These are phyloP conservation scores for Propsilocerus akamusi DNA, from an alignment of 1,140 invertebrate species.

Conservation along the genomic window DNA sequence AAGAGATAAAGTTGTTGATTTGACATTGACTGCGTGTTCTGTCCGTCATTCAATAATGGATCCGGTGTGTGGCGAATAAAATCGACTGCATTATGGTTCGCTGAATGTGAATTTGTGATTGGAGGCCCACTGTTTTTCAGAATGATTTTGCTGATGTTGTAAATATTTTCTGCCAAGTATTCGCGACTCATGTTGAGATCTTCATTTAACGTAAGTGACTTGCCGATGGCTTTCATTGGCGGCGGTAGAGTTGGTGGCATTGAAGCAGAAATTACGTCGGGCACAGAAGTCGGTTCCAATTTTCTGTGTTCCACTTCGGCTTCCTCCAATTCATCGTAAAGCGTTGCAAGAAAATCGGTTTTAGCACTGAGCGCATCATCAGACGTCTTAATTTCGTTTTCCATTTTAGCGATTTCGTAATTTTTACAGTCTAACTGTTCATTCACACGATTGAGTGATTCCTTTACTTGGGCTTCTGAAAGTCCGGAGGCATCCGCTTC, in stretches of 20 bases:
- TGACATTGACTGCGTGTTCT: not conserved
- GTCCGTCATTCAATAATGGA: not conserved
- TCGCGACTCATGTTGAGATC: slow-evolving; percentile 1
- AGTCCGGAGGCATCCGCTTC: slow-evolving; percentile 34
- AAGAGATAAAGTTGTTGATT: not conserved
- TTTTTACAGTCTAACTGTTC: slow-evolving; percentile 34
- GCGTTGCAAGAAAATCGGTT: slow-evolving; percentile 35
- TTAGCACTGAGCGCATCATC: slow-evolving; percentile 40
- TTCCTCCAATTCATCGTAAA: slow-evolving; percentile 40
- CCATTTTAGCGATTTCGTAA: slow-evolving; percentile 41
- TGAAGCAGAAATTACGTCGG: not conserved
- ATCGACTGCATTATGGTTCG: not conserved
- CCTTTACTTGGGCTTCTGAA: slow-evolving; percentile 29
- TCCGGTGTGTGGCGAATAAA: not conserved
- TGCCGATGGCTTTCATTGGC: not conserved
- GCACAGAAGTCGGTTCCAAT: not conserved
- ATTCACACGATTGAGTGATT: slow-evolving; percentile 16
- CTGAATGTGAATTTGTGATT: not conserved
- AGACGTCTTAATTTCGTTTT: slow-evolving; percentile 37
- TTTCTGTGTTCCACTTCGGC: slow-evolving; percentile 33
- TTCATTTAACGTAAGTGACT: not conserved
- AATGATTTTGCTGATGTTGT: slow-evolving; percentile 3
- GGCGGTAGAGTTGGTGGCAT: not conserved
- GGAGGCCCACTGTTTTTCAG: not conserved
- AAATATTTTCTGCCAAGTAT: slow-evolving; percentile 5